Conservation (phyloP, 2,113 vertebrate genomes). For the Thalassarche chlororhynchos region DNA sequence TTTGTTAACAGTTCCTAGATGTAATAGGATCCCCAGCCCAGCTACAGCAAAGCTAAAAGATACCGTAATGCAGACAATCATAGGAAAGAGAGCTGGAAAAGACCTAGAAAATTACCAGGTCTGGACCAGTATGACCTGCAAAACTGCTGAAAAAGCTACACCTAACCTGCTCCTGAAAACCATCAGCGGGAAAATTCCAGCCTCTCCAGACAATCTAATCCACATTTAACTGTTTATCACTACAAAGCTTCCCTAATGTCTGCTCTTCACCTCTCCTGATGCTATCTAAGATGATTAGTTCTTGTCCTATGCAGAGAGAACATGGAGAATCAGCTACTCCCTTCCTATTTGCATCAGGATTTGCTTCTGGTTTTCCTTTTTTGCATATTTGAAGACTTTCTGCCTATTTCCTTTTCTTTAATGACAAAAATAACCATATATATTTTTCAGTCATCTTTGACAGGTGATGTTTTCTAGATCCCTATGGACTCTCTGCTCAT, state of each 20-base stretch:
- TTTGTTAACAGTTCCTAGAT: background rate
- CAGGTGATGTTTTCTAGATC: background rate
- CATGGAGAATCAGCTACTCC: background rate
- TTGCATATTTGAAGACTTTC: background rate
- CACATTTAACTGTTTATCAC: constrained; percentile 32
- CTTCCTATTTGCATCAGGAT: background rate
- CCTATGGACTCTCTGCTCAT: background rate
- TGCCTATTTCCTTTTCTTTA: background rate
- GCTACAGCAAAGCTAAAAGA: background rate
- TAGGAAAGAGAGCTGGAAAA: background rate
- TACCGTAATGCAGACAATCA: background rate
- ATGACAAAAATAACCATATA: background rate
- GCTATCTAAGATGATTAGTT: constrained; percentile 25
- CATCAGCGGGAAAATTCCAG: background rate
- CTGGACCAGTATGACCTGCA: background rate
- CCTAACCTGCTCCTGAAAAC: background rate
- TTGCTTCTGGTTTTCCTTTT: background rate
- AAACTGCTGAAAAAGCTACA: background rate
- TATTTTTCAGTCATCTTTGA: background rate
- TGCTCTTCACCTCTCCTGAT: constrained; percentile 32
- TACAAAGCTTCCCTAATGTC: constrained; percentile 17
- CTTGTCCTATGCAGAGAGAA: background rate
- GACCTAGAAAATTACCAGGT: background rate
- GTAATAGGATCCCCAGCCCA: background rate
- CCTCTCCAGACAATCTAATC: constrained; percentile 29